Conservation (phyloP, 2,113 vertebrate species). For the Ochotona princeps region DNA sequence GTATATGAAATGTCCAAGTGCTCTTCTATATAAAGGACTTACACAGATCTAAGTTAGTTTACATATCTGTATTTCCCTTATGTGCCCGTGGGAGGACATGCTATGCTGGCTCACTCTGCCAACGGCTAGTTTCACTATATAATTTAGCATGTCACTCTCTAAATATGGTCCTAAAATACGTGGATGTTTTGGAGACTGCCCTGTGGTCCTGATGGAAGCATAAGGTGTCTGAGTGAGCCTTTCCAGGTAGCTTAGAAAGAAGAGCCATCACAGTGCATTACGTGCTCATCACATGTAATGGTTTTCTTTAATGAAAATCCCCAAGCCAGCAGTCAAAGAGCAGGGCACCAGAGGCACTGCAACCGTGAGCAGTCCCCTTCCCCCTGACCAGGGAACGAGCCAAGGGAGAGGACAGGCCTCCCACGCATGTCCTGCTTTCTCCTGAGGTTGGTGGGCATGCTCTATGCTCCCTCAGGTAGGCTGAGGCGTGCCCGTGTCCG, state of each 20-base stretch:
- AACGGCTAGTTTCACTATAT: slow-evolving; percentile 26
- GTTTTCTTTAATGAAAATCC: background rate
- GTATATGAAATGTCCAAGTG: background rate
- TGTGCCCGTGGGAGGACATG: slow-evolving; percentile 1
- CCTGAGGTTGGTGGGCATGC: background rate
- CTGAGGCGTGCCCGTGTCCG: background rate
- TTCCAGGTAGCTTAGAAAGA: slow-evolving; percentile 4
- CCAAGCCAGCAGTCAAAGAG: background rate
- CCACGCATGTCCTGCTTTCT: background rate
- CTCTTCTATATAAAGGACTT: slow-evolving; percentile 23
- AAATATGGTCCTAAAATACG: background rate
- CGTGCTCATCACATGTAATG: background rate
- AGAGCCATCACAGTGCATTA: background rate
- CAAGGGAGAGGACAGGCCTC: background rate
- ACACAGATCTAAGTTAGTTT: background rate
- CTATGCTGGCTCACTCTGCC: background rate
- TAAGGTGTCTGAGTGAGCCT: background rate
- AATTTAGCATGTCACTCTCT: slow-evolving; percentile 25
- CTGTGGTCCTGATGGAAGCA: background rate
- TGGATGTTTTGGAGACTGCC: background rate
- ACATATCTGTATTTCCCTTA: slow-evolving; percentile 33
- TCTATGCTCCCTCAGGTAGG: background rate
- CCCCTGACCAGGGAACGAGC: background rate
- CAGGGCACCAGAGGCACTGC: background rate
- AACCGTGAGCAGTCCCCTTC: background rate